Evolutionary conservation across 2,888 invertebrate genomes (phyloP), one percentile per base, ranked within the genome.

Genomic region (Plusia festucae): DNA sequence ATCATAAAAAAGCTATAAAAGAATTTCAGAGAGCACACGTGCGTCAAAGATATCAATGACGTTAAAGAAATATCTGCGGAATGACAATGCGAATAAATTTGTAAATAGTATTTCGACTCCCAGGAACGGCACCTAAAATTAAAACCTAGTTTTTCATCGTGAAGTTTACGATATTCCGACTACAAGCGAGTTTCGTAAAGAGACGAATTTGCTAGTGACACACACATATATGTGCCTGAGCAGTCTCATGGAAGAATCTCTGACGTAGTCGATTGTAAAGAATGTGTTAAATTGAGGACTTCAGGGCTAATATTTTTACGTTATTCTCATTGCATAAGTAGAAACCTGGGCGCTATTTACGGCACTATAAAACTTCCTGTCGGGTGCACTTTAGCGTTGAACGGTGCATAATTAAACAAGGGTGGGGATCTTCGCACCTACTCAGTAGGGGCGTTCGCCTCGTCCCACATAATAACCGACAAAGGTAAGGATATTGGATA

Each of bases 341-440:
- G 68, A 66, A 80, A 74, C 68, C 68, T 69, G 68, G 57, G 62
- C 44, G 71, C 68, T 80, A 74, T 80, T 79, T 79, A 80, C 68
- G 77, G 69, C 61, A 67, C 77, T 77, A 85, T 88, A 88, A 87
- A 87, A 86, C 80, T 86, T 84, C 79, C 84, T 81, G 82, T 81
- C 70, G 83, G 82, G 79, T 89, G 88, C 87, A 88, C 85, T 83
- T 85, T 76, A 82, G 76, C 81, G 82, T 81, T 79, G 81, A 80
- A 78, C 82, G 81, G 80, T 88, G 90, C 88, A 90, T 90, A 90
- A 90, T 90, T 90, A 89, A 88, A 87, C 79, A 79, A 75, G 80
- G 76, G 75, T 73, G 79, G 73, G 72, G 78, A 61, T 75, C 79
- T 74, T 79, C 71, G 78, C 81, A 82, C 83, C 83, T 78, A 80